A percentile compares a stretch with the other conserved stretches of the same genome.
Conservation (phyloP, 2,797 vertebrate species). For the Nasua narica region DNA sequence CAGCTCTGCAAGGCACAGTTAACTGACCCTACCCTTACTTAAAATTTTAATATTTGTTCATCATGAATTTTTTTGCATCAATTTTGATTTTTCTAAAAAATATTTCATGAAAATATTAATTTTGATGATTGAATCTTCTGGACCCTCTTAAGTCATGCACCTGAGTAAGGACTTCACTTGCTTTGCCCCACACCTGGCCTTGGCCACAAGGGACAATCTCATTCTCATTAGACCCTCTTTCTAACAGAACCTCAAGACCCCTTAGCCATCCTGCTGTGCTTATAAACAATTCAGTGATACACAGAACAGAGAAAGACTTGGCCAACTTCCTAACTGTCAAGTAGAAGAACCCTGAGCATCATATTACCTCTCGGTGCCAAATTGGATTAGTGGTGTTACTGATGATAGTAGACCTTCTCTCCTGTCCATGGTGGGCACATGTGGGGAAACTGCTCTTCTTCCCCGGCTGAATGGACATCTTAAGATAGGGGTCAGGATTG, state of each 20-base stretch:
- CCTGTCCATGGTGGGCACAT: conserved; percentile 97
- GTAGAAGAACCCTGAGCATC: background rate
- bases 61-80: background rate
- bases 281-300: background rate
- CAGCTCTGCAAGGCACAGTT: background rate
- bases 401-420: conserved; percentile 95
- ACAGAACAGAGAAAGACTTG: background rate
- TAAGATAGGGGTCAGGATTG: conserved; percentile 98
- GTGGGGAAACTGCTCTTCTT: conserved; percentile 96
- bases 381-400: conserved; percentile 97
- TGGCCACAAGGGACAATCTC: background rate
- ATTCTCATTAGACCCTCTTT: background rate
- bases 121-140: background rate
- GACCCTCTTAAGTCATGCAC: background rate
- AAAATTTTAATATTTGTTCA: background rate
- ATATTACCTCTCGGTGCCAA: conserved; percentile 96
- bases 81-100: background rate
- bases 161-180: background rate
- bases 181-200: background rate
- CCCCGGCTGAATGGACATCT: conserved; percentile 99
- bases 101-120: background rate
- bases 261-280: conserved; percentile 9
- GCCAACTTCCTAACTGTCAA: background rate
- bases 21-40: background rate
- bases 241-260: background rate